A percentile compares a stretch with the other conserved stretches of the same genome.
Conservation (phyloP, 1,140 invertebrate species). For the Laupala kohalensis region DNA sequence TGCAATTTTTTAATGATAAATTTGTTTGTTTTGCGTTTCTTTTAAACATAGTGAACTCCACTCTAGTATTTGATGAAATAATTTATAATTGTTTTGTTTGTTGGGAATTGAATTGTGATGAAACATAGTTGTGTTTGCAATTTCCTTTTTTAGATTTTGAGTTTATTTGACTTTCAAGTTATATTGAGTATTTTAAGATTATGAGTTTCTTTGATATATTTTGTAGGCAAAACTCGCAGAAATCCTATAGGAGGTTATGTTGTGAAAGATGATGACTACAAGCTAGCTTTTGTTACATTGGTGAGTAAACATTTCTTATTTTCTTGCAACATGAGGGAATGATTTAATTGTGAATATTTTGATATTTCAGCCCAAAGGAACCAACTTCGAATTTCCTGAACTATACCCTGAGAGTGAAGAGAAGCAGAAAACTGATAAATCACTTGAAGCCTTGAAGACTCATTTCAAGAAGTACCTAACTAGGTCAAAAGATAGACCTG, state of each 20-base stretch:
- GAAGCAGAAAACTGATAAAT: constrained; percentile 31
- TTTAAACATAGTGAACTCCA: too few relatives aligned
- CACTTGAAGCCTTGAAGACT: constrained; percentile 32
- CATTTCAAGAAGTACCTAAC: constrained; percentile 31
- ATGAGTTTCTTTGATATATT: constrained; percentile 1
- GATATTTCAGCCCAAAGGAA: constrained; percentile 33
- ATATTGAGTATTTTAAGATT: too few relatives aligned
- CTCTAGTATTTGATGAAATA: too few relatives aligned
- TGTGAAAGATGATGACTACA: constrained; percentile 71
- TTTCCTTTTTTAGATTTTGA: too few relatives aligned
- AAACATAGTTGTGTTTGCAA: too few relatives aligned
- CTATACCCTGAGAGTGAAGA: constrained; percentile 29
- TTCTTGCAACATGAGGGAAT: not conserved
- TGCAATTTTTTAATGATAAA: too few relatives aligned
- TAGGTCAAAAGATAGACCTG: constrained; percentile 33
- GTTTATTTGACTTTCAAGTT: too few relatives aligned
- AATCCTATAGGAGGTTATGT: constrained; percentile 38
- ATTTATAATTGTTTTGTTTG: too few relatives aligned
- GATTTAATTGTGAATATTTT: not conserved
- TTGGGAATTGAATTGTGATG: too few relatives aligned
- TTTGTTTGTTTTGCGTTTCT: too few relatives aligned
- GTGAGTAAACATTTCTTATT: constrained; percentile 35
- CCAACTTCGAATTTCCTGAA: constrained; percentile 41
- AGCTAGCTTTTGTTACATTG: constrained; percentile 66
- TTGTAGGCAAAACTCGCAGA: constrained; percentile 25